Evolutionary conservation across 2,888 invertebrate species (phyloP).

Genomic region (Archaeoteleia sp.): DNA sequence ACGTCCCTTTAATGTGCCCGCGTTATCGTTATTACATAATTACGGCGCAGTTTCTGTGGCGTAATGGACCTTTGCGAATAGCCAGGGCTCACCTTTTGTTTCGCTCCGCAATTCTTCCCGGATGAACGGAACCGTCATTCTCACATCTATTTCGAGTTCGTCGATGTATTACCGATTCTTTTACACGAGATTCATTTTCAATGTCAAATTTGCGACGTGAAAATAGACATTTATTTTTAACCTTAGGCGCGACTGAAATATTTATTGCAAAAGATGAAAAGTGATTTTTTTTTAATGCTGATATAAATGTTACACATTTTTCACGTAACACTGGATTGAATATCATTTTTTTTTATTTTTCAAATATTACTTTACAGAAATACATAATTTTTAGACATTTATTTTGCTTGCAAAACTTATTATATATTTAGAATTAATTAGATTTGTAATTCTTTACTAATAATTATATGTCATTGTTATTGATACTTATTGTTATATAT

Average conservation of each 20-base stretch:
- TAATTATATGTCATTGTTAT: too few species aligned
- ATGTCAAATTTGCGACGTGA: constrained; percentile 15
- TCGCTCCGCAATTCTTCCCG: background rate
- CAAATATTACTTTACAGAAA: too few species aligned
- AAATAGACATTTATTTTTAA: constrained; percentile 22
- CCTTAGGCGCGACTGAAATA: background rate
- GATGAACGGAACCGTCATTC: background rate
- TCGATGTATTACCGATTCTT: constrained; percentile 6
- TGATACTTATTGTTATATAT: too few species aligned
- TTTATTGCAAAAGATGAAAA: background rate
- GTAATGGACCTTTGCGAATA: constrained; percentile 17
- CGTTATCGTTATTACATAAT: constrained; percentile 28
- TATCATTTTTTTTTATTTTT: too few species aligned
- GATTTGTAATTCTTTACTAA: too few species aligned
- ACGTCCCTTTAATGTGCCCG: constrained; percentile 15
- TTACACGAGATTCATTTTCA: constrained; percentile 8
- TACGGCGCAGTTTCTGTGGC: constrained; percentile 12
- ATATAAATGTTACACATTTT: background rate
- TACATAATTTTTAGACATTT: too few species aligned
- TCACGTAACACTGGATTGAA: too few species aligned
- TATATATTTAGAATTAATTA: too few species aligned
- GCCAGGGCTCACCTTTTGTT: constrained; percentile 5
- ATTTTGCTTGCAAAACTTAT: too few species aligned
- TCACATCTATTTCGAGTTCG: constrained; percentile 9
- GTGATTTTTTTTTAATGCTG: background rate